A percentile compares a stretch with the other conserved stretches of the same genome.
These are phyloP conservation scores for Danaus plexippus DNA, from an alignment of 1,140 invertebrate species.

Conservation along the genomic window DNA sequence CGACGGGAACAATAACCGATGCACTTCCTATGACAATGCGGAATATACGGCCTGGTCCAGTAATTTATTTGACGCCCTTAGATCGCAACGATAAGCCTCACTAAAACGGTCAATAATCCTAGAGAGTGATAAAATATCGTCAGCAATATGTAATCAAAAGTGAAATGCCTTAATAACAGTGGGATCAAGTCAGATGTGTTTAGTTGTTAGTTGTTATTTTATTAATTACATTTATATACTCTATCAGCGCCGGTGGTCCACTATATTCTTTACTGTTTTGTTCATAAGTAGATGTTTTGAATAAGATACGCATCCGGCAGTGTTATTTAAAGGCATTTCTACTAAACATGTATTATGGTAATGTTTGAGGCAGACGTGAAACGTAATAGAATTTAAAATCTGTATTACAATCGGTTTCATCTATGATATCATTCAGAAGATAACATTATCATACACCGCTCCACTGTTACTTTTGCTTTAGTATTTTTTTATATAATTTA, in stretches of 20 bases:
- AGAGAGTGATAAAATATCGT: constrained; percentile 44
- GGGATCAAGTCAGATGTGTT: constrained; percentile 9
- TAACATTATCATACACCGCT: constrained; percentile 32
- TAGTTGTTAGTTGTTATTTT: constrained; percentile 14
- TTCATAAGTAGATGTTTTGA: constrained; percentile 23
- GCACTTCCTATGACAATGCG: constrained; percentile 57
- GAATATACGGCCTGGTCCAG: constrained; percentile 19
- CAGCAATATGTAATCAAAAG: constrained; percentile 40
- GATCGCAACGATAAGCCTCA: constrained; percentile 45
- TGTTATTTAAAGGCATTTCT: constrained; percentile 29
- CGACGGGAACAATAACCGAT: constrained; percentile 57
- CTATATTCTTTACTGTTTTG: constrained; percentile 18
- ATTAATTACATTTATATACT: constrained; percentile 14
- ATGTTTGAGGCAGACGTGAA: constrained; percentile 29
- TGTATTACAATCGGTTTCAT: constrained; percentile 29
- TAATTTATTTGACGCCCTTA: constrained; percentile 42
- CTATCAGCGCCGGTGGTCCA: constrained; percentile 19
- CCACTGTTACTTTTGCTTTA: constrained; percentile 15
- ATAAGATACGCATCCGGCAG: constrained; percentile 26
- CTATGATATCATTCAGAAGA: constrained; percentile 26
- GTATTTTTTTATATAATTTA: constrained; percentile 22
- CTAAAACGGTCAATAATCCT: constrained; percentile 52
- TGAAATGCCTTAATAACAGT: constrained; percentile 16
- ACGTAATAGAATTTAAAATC: constrained; percentile 35
- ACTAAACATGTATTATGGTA: constrained; percentile 38